Conservation (phyloP, 2,888 invertebrate species). For the Dryocosmus kuriphilus region DNA sequence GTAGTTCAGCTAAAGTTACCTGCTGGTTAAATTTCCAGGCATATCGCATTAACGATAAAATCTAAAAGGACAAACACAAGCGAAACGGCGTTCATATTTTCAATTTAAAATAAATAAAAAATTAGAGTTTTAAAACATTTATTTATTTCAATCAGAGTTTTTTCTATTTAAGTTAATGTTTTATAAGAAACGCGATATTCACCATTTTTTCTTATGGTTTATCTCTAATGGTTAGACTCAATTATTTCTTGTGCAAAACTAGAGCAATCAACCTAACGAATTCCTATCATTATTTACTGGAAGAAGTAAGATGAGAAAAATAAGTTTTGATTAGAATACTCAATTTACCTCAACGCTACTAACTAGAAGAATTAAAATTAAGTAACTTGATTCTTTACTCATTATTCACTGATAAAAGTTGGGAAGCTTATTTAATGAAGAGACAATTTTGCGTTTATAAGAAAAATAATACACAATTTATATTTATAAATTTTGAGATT, state of each 20-base stretch:
- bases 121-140: neutral
- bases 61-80: neutral
- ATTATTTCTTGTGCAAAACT: neutral
- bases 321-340: neutral
- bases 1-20: neutral
- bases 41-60: neutral
- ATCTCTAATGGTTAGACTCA: neutral
- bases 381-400: conserved; percentile 9
- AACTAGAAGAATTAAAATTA: conserved; percentile 5
- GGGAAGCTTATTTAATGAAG: neutral
- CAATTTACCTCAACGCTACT: conserved; percentile 14
- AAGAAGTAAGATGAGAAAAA: conserved; percentile 5
- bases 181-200: neutral
- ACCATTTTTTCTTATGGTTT: neutral
- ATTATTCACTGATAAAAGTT: conserved; percentile 1
- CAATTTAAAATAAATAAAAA: neutral
- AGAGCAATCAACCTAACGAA: conserved; percentile 3
- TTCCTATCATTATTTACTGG: neutral
- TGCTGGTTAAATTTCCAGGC: neutral
- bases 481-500: no score
- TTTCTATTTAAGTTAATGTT: neutral
- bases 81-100: neutral
- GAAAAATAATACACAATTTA: no score
- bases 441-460: neutral
- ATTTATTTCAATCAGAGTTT: neutral